phyloP scores from a whole-genome alignment of 2,888 invertebrate genomes.

The Lepidochrysops patricia region DNA sequence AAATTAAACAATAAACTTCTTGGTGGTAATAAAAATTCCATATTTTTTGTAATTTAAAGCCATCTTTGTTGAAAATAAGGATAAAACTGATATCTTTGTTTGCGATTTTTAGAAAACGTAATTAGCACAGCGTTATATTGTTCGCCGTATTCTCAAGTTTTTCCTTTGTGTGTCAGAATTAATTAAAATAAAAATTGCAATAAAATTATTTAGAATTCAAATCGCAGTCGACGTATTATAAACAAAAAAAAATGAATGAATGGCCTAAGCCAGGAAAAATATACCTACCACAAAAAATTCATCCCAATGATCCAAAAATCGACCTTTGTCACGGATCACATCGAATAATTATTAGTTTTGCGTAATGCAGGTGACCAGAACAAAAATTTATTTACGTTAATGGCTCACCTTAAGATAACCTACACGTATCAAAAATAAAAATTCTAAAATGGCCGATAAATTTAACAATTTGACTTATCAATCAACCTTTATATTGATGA shows the following conservation, averaged over 20 bases:
- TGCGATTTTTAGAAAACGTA: slow-evolving; percentile 7
- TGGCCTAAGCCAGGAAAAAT: too few relatives aligned
- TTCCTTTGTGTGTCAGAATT: background rate
- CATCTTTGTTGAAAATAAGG: background rate
- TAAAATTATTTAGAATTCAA: background rate
- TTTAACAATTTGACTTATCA: slow-evolving; percentile 18
- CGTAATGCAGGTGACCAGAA: background rate
- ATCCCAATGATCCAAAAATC: too few relatives aligned
- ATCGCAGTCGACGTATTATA: background rate
- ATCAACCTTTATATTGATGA: slow-evolving; percentile 21
- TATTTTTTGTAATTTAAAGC: background rate
- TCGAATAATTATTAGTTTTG: background rate
- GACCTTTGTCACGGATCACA: background rate
- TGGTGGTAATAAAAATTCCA: background rate
- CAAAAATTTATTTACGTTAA: background rate
- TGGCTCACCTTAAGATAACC: slow-evolving; percentile 17
- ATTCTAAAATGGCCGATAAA: slow-evolving; percentile 19
- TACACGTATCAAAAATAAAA: slow-evolving; percentile 16
- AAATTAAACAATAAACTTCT: background rate
- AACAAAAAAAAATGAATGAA: background rate
- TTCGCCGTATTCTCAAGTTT: background rate
- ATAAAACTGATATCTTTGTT: background rate
- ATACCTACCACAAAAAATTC: background rate
- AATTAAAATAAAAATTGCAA: background rate
- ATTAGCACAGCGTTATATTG: slow-evolving; percentile 2